These are phyloP conservation scores for Megatriorchis doriae DNA, from an alignment of 2,113 vertebrate genomes.

Conservation along the genomic window DNA sequence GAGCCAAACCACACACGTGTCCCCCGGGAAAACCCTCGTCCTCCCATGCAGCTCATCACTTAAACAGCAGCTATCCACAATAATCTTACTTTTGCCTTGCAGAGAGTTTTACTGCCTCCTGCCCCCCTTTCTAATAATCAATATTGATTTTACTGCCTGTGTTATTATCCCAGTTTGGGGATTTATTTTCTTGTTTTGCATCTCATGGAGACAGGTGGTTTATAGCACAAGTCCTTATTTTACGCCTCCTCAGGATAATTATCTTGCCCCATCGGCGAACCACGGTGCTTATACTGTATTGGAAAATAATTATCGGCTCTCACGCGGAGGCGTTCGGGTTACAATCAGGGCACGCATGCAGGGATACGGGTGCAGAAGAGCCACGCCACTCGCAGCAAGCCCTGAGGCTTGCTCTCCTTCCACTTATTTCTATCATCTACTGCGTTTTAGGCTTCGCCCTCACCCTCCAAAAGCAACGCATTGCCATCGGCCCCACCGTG, in stretches of 20 bases:
- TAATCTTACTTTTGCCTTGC: background rate
- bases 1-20: accelerated
- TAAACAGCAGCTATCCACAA: background rate
- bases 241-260: conserved; percentile 35
- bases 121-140: conserved; percentile 68
- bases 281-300: background rate
- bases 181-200: conserved; percentile 55
- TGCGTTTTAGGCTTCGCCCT: background rate
- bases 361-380: background rate
- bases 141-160: conserved; percentile 67
- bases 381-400: background rate
- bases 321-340: accelerated
- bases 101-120: conserved; percentile 12
- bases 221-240: background rate
- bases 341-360: accelerated
- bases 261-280: background rate
- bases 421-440: background rate
- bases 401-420: background rate
- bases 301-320: conserved; percentile 61
- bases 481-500: background rate
- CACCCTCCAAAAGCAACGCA: background rate
- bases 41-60: background rate
- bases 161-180: conserved; percentile 49
- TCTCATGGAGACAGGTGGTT: background rate
- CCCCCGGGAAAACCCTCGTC: background rate